Conservation (phyloP, 53 echinoderm and acorn worm species). For the Astropecten irregularis region DNA sequence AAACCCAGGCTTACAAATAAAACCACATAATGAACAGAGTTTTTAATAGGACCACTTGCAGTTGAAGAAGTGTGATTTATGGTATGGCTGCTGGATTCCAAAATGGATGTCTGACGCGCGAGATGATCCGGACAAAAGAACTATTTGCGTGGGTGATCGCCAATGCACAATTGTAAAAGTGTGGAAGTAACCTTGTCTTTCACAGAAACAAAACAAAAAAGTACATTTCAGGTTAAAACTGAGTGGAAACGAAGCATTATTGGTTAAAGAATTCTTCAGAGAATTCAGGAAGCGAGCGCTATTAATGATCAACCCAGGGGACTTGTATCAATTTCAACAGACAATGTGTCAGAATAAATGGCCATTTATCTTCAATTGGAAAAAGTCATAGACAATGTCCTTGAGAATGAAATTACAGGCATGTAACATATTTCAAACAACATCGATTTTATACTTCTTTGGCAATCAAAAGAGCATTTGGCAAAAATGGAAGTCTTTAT, state of each 20-base stretch:
- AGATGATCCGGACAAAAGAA: neutral
- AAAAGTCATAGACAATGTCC: too few relatives aligned
- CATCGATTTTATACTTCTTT: too few relatives aligned
- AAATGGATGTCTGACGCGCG: neutral
- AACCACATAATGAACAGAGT: neutral
- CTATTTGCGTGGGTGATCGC: slow-evolving; percentile 19
- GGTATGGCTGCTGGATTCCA: neutral
- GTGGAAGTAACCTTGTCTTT: slow-evolving; percentile 8
- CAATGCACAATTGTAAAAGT: neutral
- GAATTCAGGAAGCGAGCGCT: slow-evolving; percentile 24
- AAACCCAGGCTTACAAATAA: slow-evolving; percentile 10
- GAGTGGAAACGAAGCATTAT: neutral
- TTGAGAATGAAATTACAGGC: too few relatives aligned
- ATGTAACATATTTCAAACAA: too few relatives aligned
- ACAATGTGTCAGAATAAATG: neutral
- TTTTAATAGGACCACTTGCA: neutral
- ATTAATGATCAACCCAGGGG: neutral
- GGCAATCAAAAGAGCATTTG: too few relatives aligned
- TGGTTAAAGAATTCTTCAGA: neutral
- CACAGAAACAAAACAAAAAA: slow-evolving; percentile 13
- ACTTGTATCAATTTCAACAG: neutral
- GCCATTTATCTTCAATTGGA: too few relatives aligned
- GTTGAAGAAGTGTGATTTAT: slow-evolving; percentile 25
- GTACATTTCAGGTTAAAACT: neutral
- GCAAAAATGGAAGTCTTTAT: too few relatives aligned